Conservation (phyloP, 2,888 invertebrate genomes). For the Ophioninae sp. region DNA sequence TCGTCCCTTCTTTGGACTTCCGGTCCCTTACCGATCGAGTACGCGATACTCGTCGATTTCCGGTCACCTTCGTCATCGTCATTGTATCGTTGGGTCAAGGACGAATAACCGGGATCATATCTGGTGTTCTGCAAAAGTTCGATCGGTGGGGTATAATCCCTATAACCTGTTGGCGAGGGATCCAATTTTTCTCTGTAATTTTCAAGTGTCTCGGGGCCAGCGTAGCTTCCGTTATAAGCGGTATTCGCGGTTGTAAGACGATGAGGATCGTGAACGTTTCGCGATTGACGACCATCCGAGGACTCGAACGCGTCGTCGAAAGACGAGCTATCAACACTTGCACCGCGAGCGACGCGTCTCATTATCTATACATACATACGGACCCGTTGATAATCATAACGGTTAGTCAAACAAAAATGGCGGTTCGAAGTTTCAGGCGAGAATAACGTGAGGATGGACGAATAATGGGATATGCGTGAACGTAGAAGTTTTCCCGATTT, state of each 20-base stretch:
- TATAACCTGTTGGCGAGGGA: slow-evolving; percentile 90
- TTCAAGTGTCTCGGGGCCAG: slow-evolving; percentile 8
- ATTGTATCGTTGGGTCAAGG: slow-evolving; percentile 60
- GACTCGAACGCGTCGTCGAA: slow-evolving; percentile 89
- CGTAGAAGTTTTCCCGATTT: background rate
- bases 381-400: background rate
- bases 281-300: slow-evolving; percentile 49
- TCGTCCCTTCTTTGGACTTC: slow-evolving; percentile 70
- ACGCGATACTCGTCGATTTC: slow-evolving; percentile 38
- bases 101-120: slow-evolving; percentile 63
- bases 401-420: background rate
- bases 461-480: background rate
- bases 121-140: slow-evolving; percentile 82
- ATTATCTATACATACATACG: slow-evolving; percentile 38
- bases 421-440: background rate
- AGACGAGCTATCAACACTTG: slow-evolving; percentile 89
- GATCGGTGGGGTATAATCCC: slow-evolving; percentile 89
- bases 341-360: slow-evolving; percentile 50
- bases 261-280: slow-evolving; percentile 24
- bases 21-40: slow-evolving; percentile 61
- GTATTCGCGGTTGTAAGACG: slow-evolving; percentile 3
- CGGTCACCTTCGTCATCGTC: slow-evolving; percentile 39
- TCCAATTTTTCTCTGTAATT: slow-evolving; percentile 40
- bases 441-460: background rate
- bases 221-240: background rate